These are phyloP conservation scores for Leptoteleia sp. DNA, from an alignment of 1,140 invertebrate species.

Conservation along the genomic window DNA sequence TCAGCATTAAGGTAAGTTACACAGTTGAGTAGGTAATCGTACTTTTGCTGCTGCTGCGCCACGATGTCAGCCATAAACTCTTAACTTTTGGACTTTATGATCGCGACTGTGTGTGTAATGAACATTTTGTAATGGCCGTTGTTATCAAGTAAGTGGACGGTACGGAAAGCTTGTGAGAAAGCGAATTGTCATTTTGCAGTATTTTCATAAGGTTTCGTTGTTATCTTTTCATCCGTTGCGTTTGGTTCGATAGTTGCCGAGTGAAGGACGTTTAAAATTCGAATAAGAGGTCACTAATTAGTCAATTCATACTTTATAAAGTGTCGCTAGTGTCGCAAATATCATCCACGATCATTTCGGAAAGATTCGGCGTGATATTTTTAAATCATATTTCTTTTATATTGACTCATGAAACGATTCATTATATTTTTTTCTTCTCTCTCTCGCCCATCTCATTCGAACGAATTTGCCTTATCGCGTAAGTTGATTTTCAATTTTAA, in stretches of 20 bases:
- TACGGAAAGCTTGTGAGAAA: slow-evolving; percentile 45
- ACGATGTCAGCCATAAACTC: slow-evolving; percentile 69
- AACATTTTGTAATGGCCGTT: slow-evolving; percentile 35
- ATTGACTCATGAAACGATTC: neutral
- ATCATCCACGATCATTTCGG: no score
- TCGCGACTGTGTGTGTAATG: slow-evolving; percentile 34
- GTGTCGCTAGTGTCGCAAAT: neutral
- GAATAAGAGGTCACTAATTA: slow-evolving; percentile 19
- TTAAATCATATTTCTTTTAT: no score
- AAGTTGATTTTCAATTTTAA: no score
- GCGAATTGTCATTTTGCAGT: slow-evolving; percentile 53
- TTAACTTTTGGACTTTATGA: slow-evolving; percentile 54
- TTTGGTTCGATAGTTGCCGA: slow-evolving; percentile 1
- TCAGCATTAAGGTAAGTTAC: slow-evolving; percentile 76
- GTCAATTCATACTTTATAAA: slow-evolving; percentile 23
- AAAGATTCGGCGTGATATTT: no score
- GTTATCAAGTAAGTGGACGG: slow-evolving; percentile 53
- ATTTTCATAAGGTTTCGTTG: slow-evolving; percentile 62
- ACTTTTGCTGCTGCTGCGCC: slow-evolving; percentile 55
- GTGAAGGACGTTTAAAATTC: slow-evolving; percentile 14
- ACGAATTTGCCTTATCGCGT: no score
- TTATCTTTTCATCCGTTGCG: slow-evolving; percentile 29
- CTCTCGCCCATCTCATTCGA: no score
- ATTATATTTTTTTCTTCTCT: neutral
- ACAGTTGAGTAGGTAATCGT: slow-evolving; percentile 32